These are phyloP conservation scores for Coelinius sp. DNA, from an alignment of 2,888 invertebrate genomes.

Conservation along the genomic window DNA sequence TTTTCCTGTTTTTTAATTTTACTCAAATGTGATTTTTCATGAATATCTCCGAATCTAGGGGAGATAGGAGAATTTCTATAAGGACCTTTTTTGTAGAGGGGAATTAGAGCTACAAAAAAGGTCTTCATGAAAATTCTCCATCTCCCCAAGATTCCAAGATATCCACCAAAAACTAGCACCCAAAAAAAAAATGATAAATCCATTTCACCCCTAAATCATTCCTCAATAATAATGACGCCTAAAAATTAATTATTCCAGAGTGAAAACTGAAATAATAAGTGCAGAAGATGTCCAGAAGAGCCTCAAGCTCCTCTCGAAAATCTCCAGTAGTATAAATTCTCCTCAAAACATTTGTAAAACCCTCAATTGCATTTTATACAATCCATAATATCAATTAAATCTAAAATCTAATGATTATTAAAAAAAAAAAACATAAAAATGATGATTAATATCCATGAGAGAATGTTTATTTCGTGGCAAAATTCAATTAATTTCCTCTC, in stretches of 20 bases:
- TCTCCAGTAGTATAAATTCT: conserved; percentile 45
- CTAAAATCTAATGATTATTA: background rate
- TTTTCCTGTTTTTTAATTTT: too few relatives aligned
- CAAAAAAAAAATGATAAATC: too few relatives aligned
- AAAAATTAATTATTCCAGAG: conserved; percentile 58
- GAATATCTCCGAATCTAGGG: too few relatives aligned
- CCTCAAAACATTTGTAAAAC: background rate
- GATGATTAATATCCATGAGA: conserved; percentile 1
- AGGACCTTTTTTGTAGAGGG: too few relatives aligned
- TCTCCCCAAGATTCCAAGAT: too few relatives aligned
- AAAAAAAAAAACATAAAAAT: conserved; percentile 7
- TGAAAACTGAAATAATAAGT: conserved; percentile 57
- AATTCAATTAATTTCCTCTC: conserved; percentile 19
- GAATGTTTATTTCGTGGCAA: background rate
- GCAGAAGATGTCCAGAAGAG: conserved; percentile 52
- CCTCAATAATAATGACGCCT: conserved; percentile 3
- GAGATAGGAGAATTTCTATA: too few relatives aligned
- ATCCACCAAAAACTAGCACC: too few relatives aligned
- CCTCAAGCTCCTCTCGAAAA: conserved; percentile 59
- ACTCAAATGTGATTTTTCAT: too few relatives aligned
- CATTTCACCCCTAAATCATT: too few relatives aligned
- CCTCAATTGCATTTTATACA: background rate
- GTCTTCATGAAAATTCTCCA: too few relatives aligned
- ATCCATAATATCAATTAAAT: background rate
- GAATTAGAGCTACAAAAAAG: too few relatives aligned